Evolutionary conservation across 2,113 vertebrate genomes (phyloP).

Genomic region (Gobiocypris rarus): DNA sequence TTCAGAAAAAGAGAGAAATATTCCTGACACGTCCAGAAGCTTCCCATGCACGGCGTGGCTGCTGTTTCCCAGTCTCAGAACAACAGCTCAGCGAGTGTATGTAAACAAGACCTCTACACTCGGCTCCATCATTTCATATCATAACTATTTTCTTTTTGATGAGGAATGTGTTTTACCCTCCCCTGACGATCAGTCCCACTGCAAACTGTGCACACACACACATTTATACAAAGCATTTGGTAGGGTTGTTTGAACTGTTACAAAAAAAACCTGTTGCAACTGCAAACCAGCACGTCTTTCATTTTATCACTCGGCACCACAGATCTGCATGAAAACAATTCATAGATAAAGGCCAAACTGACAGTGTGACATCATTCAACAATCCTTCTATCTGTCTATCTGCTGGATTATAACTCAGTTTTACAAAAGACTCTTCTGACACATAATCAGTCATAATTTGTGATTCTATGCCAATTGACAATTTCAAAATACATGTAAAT

Average conservation of each 20-base stretch:
- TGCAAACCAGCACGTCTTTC: slow-evolving; percentile 41
- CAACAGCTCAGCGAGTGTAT: slow-evolving; percentile 37
- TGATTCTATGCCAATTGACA: slow-evolving; percentile 12
- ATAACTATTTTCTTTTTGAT: slow-evolving; percentile 48
- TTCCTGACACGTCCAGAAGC: slow-evolving; percentile 1
- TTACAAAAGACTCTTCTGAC: slow-evolving; percentile 9
- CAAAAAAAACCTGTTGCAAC: slow-evolving; percentile 52
- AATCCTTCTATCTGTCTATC: slow-evolving; percentile 21
- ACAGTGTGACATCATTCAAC: slow-evolving; percentile 24
- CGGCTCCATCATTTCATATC: slow-evolving; percentile 40
- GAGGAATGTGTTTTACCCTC: slow-evolving; percentile 34
- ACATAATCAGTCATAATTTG: not conserved
- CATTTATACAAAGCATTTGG: slow-evolving; percentile 21
- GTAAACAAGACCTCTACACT: slow-evolving; percentile 52
- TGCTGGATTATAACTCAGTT: not conserved
- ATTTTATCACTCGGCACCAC: slow-evolving; percentile 47
- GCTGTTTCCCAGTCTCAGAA: slow-evolving; percentile 36
- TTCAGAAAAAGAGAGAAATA: not conserved
- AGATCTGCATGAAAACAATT: slow-evolving; percentile 3
- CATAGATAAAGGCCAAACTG: not conserved
- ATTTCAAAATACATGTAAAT: slow-evolving; percentile 24
- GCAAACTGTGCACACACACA: slow-evolving; percentile 25
- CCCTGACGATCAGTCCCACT: slow-evolving; percentile 1
- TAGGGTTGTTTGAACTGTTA: slow-evolving; percentile 47
- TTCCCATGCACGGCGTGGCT: slow-evolving; percentile 23